Base-by-base conservation (phyloP, 2,113 vertebrate species). In the Thymallus thymallus region DNA sequence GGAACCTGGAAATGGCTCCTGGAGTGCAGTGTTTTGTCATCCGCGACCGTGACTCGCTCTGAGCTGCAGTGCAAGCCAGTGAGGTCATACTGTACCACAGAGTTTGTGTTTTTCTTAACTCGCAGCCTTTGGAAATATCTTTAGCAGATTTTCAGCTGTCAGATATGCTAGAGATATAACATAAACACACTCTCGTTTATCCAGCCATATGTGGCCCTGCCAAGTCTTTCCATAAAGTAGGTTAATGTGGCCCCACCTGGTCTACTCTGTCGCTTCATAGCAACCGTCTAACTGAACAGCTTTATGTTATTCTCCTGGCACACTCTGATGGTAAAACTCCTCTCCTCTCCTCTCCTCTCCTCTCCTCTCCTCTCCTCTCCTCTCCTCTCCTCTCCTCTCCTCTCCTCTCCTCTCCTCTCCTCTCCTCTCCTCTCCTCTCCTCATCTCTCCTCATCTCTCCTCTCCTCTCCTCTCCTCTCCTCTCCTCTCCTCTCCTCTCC, bases 61-160 rank as follows among this genome's bases (percentile, higher is more conserved):
- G 80, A 86, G 80, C 85, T 77, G 79, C 86, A 61, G 76, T 87
- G 88, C 87, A 80, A 86, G 84, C 76, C 77, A 76, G 76, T 91
- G 90, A 92, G 88, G 87, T 92, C 89, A 91, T 88, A 68, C 71
- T 76, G 81, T 76, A 80, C 80, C 6, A 30, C 80, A 79, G 87
- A 87, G 82, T 83, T 84, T 71, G 81, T 85, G 87, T 83, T 86
- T 87, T 85, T 82, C 79, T 83, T 73, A 81, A 77, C 88, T 79
- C 41, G 20, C 80, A 75, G 81, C 75, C 76, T 81, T 86, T 80
- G 75, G 65, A 88, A 82, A 80, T 79, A 73, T 86, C 75, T 72
- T 86, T 73, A 78, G 80, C 85, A 81, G 79, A 85, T 75, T 87
- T 82, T 79, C 76, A 80, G 77, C 76, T 81, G 78, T 84, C 86